Evolutionary conservation across 2,888 invertebrate genomes (phyloP).

Genomic region (Caenorhabditis angaria): DNA sequence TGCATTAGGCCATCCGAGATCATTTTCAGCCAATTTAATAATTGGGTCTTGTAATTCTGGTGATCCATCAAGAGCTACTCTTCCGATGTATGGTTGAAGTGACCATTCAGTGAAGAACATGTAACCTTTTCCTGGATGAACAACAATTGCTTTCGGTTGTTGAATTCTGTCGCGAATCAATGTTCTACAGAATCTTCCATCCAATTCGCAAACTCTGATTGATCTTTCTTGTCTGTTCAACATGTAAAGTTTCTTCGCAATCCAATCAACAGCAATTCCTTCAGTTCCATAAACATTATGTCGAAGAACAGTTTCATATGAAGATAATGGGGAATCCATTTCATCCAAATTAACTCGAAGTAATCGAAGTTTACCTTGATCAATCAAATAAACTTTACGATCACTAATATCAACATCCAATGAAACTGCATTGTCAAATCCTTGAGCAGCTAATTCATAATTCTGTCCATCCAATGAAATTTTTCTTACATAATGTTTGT

Average conservation of each 20-base stretch:
- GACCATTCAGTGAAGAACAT: slow-evolving; percentile 93
- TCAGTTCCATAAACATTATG: slow-evolving; percentile 96
- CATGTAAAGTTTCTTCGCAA: slow-evolving; percentile 94
- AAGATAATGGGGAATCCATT: slow-evolving; percentile 67
- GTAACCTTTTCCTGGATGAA: slow-evolving; percentile 83
- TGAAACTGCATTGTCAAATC: slow-evolving; percentile 94
- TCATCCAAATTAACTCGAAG: slow-evolving; percentile 64
- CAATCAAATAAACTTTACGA: slow-evolving; percentile 86
- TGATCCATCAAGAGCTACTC: slow-evolving; percentile 95
- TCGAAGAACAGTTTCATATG: slow-evolving; percentile 84
- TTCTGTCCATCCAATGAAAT: slow-evolving; percentile 88
- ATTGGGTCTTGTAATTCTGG: slow-evolving; percentile 56
- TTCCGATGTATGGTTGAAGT: slow-evolving; percentile 89
- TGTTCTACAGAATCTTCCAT: slow-evolving; percentile 86
- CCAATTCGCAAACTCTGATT: slow-evolving; percentile 90
- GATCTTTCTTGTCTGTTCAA: slow-evolving; percentile 93
- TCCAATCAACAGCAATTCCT: slow-evolving; percentile 94
- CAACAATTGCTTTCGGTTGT: slow-evolving; percentile 91
- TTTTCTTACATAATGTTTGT: slow-evolving; percentile 95
- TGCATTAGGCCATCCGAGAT: slow-evolving; percentile 98
- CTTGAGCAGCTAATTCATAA: slow-evolving; percentile 83
- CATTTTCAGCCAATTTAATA: slow-evolving; percentile 83
- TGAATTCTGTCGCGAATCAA: slow-evolving; percentile 83
- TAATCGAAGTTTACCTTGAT: slow-evolving; percentile 78
- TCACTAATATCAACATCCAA: slow-evolving; percentile 89